phyloP scores from a whole-genome alignment of 1,140 invertebrate genomes.

The Latrodectus geometricus region DNA sequence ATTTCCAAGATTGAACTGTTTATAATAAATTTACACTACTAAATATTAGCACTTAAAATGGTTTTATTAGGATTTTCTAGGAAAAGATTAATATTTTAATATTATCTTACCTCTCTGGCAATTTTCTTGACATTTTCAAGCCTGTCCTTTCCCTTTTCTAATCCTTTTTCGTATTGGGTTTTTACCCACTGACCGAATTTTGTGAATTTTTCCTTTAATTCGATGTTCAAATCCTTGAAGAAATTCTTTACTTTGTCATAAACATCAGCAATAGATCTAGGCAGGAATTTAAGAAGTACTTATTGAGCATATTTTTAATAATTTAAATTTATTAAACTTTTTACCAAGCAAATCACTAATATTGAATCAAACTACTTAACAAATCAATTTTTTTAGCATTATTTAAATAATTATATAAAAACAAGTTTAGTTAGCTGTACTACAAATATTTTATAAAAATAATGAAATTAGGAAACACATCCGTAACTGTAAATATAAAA shows the following conservation, averaged over 20 bases:
- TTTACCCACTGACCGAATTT: conserved; percentile 21
- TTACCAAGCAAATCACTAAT: too few species aligned
- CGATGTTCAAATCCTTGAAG: conserved; percentile 22
- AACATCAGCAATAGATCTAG: not conserved
- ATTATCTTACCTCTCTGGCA: conserved; percentile 12
- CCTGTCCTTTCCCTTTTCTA: conserved; percentile 4
- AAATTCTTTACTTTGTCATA: conserved; percentile 19
- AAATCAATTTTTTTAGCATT: too few species aligned
- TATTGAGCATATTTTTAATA: too few species aligned
- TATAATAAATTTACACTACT: not conserved
- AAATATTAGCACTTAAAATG: not conserved
- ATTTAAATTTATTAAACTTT: too few species aligned
- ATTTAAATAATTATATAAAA: too few species aligned
- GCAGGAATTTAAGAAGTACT: too few species aligned
- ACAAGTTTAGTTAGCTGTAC: too few species aligned
- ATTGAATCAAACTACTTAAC: too few species aligned
- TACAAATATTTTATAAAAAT: too few species aligned
- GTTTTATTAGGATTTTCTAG: not conserved
- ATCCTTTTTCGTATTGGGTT: not conserved
- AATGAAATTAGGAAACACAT: too few species aligned
- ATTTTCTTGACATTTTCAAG: conserved; percentile 13
- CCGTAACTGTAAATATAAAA: too few species aligned
- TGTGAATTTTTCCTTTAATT: conserved; percentile 18
- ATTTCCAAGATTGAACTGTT: too few species aligned
- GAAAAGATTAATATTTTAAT: not conserved